Percentiles rank a stretch among this genome's conserved stretches.
Evolutionary conservation across 2,888 invertebrate species (phyloP).

Genomic region (Idaea biselata): DNA sequence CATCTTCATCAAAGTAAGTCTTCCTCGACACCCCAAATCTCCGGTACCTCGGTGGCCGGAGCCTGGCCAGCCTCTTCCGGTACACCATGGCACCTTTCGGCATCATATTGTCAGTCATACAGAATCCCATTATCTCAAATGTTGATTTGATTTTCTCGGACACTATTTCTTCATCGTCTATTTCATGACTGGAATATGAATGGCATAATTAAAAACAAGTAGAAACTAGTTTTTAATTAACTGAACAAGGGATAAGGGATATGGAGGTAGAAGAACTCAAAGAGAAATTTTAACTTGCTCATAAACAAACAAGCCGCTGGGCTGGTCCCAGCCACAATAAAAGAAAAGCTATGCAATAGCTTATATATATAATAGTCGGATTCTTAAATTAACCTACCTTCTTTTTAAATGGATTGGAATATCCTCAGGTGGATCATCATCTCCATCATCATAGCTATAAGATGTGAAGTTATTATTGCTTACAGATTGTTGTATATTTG

Average conservation of each 20-base stretch:
- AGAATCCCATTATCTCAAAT: constrained; percentile 83
- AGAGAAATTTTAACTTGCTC: neutral
- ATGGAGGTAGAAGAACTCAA: neutral
- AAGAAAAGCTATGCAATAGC: no score
- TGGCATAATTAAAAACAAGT: constrained; percentile 12
- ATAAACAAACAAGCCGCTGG: neutral
- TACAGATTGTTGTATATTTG: constrained; percentile 29
- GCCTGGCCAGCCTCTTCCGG: constrained; percentile 81
- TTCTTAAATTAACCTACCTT: constrained; percentile 65
- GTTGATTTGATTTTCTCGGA: constrained; percentile 82
- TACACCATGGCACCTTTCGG: constrained; percentile 82
- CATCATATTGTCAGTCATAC: constrained; percentile 50
- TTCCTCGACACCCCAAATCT: constrained; percentile 69
- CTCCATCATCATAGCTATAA: constrained; percentile 62
- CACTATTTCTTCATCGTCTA: constrained; percentile 68
- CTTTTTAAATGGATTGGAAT: constrained; percentile 75
- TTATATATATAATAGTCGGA: no score
- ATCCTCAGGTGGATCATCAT: constrained; percentile 76
- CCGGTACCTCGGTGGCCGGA: constrained; percentile 71
- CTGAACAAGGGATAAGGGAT: no score
- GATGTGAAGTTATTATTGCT: constrained; percentile 39
- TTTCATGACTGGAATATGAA: constrained; percentile 75
- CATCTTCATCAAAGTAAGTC: constrained; percentile 85
- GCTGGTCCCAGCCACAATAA: no score
- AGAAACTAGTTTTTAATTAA: no score